These are phyloP conservation scores for Venustoraphidia nigricollis DNA, from an alignment of 2,888 invertebrate species.

Conservation along the genomic window DNA sequence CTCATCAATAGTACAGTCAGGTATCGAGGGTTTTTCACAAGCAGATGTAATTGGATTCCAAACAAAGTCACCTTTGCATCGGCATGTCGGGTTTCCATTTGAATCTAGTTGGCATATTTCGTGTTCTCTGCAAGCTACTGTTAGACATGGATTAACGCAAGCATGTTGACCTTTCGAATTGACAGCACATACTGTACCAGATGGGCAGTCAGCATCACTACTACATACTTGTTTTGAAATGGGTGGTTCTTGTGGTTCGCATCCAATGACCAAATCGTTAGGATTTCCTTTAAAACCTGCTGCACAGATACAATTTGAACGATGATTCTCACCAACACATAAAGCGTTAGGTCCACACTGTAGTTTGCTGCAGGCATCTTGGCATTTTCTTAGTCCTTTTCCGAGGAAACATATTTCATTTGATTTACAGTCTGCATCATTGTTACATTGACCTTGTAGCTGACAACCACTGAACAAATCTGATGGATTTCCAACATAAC, in stretches of 20 bases:
- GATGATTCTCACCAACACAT: constrained; percentile 70
- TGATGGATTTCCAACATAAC: constrained; percentile 59
- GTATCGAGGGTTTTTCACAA: constrained; percentile 78
- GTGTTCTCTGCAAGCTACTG: constrained; percentile 67
- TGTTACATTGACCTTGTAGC: constrained; percentile 58
- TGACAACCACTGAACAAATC: constrained; percentile 55
- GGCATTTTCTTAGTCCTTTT: constrained; percentile 63
- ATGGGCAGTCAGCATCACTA: constrained; percentile 53
- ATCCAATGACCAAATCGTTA: constrained; percentile 61
- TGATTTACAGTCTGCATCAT: constrained; percentile 67
- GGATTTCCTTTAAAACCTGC: constrained; percentile 74
- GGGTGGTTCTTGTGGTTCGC: constrained; percentile 50
- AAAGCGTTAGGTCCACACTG: constrained; percentile 85
- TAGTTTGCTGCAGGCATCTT: constrained; percentile 73
- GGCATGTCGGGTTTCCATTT: constrained; percentile 57
- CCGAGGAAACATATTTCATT: constrained; percentile 77
- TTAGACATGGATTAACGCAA: constrained; percentile 66
- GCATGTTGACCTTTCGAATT: constrained; percentile 44
- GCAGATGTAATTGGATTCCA: constrained; percentile 71
- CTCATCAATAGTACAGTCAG: constrained; percentile 54
- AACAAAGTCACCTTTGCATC: constrained; percentile 59
- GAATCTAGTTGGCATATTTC: constrained; percentile 59
- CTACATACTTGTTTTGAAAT: constrained; percentile 45
- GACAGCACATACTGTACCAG: constrained; percentile 52
- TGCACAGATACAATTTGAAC: constrained; percentile 72